Evolutionary conservation across 2,888 invertebrate species (phyloP).

Genomic region (Archips xylosteana): DNA sequence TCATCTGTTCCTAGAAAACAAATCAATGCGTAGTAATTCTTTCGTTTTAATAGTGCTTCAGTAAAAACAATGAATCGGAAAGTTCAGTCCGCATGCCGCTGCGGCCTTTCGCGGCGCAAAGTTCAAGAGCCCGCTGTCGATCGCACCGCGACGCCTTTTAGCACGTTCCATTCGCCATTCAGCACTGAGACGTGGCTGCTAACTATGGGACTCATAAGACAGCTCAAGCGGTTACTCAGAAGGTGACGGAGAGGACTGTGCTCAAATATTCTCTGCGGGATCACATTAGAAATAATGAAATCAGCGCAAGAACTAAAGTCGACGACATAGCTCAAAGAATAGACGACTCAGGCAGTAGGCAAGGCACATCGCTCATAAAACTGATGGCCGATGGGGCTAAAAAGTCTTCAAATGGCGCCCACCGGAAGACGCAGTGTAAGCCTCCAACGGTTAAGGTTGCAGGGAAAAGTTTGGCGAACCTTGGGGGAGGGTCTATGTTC

Average conservation of each 20-base stretch:
- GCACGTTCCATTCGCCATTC: not conserved
- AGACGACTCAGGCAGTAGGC: too few species aligned
- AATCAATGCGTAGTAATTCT: not conserved
- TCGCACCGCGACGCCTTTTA: conserved; percentile 9
- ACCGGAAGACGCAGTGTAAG: not conserved
- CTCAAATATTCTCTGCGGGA: too few species aligned
- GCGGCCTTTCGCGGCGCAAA: conserved; percentile 22
- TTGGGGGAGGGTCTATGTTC: too few species aligned
- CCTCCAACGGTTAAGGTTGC: conserved; percentile 3
- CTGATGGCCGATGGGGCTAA: too few species aligned
- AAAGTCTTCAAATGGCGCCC: too few species aligned
- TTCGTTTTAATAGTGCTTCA: not conserved
- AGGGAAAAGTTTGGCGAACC: conserved; percentile 1
- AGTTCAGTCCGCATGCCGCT: conserved; percentile 15
- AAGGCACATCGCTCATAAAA: too few species aligned
- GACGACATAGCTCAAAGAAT: too few species aligned
- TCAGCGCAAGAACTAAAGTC: too few species aligned
- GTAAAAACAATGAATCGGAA: conserved; percentile 14
- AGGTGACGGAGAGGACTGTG: too few species aligned
- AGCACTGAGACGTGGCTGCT: not conserved
- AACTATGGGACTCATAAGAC: too few species aligned
- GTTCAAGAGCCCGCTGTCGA: conserved; percentile 14
- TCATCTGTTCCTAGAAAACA: not conserved
- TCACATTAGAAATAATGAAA: too few species aligned
- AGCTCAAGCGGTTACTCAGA: too few species aligned